Base-by-base conservation (phyloP, 2,797 vertebrate genomes). In the Margarornis squamiger region DNA sequence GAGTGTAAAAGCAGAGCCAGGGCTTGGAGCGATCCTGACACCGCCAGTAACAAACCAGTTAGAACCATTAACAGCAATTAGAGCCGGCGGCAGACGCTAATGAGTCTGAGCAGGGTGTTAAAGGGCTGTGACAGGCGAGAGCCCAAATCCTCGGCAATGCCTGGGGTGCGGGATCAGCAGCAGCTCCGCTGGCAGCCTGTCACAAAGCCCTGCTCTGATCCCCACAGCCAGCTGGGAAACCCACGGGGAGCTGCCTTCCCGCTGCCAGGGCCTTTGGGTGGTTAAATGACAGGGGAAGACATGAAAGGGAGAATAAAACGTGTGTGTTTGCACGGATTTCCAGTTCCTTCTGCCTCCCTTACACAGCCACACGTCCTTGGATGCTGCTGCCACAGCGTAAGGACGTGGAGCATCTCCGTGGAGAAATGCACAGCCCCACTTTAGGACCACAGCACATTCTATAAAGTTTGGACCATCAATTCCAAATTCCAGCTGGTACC, bases 21-120 rank as follows among this genome's bases (percentile, higher is more conserved):
- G 91, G 84, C 94, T 93, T 74, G 55, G 63, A 97, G 97, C 96
- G n/a, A 89, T 96, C 90, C 88, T 13, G 91, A 87, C 90, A 84
- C 65, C 30, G 91, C 91, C 96, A 85, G 95, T 95, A 95, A 96
- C 93, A 90, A 97, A 90, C 94, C 95, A 45, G 96, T 96, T 94
- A 74, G 55, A 96, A 95, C 88, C 36, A 97, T 97, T 97, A 97
- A 91, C 95, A 91, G 79, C 95, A 92, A 96, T 95, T 93, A 96
- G 39, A 29, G 24, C 91, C 81, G 88, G 80, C 43, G 91, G 92
- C 90, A 95, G 96, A 95, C 55, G 94, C 95, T 96, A 94, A 97
- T 95, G 96, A 92, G 85, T 41, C 66, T 2, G 94, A 96, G 95
- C 86, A 73, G 90, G 80, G 95, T 83, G 93, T 95, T 58, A 88